A percentile compares a stretch with the other conserved stretches of the same genome.
Evolutionary conservation across 2,888 invertebrate species (phyloP).

Genomic region (Drosophila pullipes): DNA sequence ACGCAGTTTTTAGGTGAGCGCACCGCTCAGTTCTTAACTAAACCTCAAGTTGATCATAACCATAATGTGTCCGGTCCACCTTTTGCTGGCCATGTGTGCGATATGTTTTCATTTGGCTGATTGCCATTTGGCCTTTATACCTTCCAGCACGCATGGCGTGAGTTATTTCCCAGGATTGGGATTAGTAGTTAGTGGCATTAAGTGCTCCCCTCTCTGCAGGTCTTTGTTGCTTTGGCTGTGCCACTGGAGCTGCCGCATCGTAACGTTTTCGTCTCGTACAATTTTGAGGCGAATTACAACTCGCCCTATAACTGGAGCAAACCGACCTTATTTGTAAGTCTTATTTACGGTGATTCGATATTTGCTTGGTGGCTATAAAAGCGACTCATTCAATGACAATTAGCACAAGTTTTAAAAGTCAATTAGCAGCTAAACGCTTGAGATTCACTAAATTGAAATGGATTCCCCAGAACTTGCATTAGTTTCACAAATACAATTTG

Average conservation of each 20-base stretch:
- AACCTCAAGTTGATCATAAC: slow-evolving; percentile 26
- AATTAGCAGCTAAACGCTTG: slow-evolving; percentile 60
- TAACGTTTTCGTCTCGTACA: slow-evolving; percentile 90
- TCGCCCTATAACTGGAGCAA: slow-evolving; percentile 87
- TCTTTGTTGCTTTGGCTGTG: slow-evolving; percentile 90
- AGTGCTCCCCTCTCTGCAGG: slow-evolving; percentile 84
- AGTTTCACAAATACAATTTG: slow-evolving; percentile 19
- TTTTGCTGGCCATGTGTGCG: slow-evolving; percentile 22
- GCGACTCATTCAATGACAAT: slow-evolving; percentile 37
- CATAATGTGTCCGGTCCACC: slow-evolving; percentile 33
- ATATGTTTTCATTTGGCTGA: slow-evolving; percentile 18
- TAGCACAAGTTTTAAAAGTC: slow-evolving; percentile 54
- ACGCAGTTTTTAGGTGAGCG: slow-evolving; percentile 35
- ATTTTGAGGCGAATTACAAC: slow-evolving; percentile 90
- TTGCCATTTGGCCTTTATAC: slow-evolving; percentile 74
- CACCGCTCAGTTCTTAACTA: slow-evolving; percentile 41
- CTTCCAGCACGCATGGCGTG: slow-evolving; percentile 83
- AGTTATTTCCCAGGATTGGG: slow-evolving; percentile 38
- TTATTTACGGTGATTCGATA: slow-evolving; percentile 8
- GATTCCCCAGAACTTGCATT: slow-evolving; percentile 7
- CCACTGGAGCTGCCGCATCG: slow-evolving; percentile 90
- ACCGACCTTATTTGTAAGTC: slow-evolving; percentile 80
- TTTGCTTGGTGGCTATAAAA: slow-evolving; percentile 48
- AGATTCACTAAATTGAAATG: slow-evolving; percentile 7
- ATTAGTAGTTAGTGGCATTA: background rate